Conservation (phyloP, 2,888 invertebrate genomes). For the Acleris emargana region DNA sequence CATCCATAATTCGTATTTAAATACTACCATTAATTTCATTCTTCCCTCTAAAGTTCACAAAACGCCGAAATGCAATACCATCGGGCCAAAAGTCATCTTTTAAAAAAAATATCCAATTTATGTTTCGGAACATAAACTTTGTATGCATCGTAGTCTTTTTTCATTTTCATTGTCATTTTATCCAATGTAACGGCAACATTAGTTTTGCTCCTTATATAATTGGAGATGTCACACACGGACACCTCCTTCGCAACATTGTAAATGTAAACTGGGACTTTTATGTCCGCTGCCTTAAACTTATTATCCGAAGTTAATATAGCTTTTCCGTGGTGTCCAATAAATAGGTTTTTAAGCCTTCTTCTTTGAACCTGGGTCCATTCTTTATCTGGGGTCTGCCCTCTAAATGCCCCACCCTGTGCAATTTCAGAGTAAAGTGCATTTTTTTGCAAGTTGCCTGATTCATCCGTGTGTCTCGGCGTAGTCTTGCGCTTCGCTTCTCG, state of each 20-base stretch:
- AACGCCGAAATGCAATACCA: too few relatives aligned
- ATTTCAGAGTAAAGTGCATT: constrained; percentile 7
- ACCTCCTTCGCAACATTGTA: not conserved
- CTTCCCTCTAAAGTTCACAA: not conserved
- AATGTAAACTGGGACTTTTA: too few relatives aligned
- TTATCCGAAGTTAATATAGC: too few relatives aligned
- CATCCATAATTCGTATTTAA: too few relatives aligned
- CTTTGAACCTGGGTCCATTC: constrained; percentile 1
- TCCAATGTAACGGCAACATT: not conserved
- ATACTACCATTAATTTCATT: too few relatives aligned
- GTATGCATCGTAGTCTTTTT: not conserved
- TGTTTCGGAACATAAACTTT: too few relatives aligned
- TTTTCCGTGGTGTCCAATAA: constrained; percentile 10
- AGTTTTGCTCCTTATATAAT: not conserved
- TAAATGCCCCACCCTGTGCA: constrained; percentile 10
- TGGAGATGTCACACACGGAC: constrained; percentile 1
- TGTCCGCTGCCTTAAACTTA: too few relatives aligned
- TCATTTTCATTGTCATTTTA: not conserved
- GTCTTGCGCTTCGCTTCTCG: not conserved
- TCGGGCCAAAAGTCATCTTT: too few relatives aligned
- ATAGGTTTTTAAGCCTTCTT: constrained; percentile 2
- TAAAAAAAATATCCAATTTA: too few relatives aligned
- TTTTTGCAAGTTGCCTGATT: not conserved
- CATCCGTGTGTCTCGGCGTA: not conserved
- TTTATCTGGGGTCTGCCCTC: not conserved